A percentile compares a stretch with the other conserved stretches of the same genome.
These are phyloP conservation scores for Toxostoma redivivum DNA, from an alignment of 2,113 vertebrate species.

Conservation along the genomic window DNA sequence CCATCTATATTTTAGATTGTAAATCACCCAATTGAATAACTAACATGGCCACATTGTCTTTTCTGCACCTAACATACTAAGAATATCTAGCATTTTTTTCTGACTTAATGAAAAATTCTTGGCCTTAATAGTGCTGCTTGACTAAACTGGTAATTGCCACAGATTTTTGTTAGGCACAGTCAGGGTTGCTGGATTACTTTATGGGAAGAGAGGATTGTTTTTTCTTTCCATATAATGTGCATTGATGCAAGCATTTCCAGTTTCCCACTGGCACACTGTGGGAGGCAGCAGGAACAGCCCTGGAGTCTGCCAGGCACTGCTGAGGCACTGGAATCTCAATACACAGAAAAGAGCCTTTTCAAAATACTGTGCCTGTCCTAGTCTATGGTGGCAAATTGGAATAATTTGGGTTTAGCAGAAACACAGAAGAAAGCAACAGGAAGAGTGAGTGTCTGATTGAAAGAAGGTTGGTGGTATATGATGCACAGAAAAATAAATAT, in stretches of 20 bases:
- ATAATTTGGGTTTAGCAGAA: neutral
- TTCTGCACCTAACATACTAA: neutral
- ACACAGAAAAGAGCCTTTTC: neutral
- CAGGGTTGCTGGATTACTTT: neutral
- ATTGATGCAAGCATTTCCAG: neutral
- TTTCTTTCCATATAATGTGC: neutral
- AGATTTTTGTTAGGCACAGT: neutral
- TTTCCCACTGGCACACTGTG: neutral
- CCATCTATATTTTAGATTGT: neutral
- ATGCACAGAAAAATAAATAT: neutral
- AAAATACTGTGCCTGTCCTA: neutral
- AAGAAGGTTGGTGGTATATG: neutral
- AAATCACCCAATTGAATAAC: fast-evolving
- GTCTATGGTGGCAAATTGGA: neutral
- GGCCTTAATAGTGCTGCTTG: neutral
- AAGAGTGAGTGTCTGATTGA: neutral
- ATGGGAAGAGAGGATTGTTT: neutral
- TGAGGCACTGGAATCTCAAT: neutral
- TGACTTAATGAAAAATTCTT: neutral
- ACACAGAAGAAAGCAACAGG: neutral
- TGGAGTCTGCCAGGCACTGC: neutral
- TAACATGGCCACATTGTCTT: neutral
- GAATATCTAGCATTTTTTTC: neutral
- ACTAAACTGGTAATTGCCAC: neutral
- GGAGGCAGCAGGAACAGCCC: neutral